Evolutionary conservation across 2,113 vertebrate genomes (phyloP), one percentile per base, ranked within the genome.

Genomic region (Phaethornis superciliosus): DNA sequence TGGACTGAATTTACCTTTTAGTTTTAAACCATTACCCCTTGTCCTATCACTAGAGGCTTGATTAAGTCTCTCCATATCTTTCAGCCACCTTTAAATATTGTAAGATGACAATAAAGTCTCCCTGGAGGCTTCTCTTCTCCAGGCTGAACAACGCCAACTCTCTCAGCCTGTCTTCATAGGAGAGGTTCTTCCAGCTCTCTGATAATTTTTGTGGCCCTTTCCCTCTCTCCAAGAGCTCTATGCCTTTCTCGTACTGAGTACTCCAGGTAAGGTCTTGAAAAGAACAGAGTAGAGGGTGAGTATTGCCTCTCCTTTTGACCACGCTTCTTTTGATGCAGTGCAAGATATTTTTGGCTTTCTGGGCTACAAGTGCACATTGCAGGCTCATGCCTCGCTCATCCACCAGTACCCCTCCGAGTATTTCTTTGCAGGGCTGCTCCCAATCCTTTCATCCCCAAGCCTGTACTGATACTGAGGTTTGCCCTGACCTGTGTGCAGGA

Each of bases 351-450:
- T 30, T 55, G 8, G 26, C 8, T 12, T 55, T 64, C 59, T 56
- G 27, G 27, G 19, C 40, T 74, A 26, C 1, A 0, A 64, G 17
- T 1, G 1, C 27, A 55, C 27, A 22, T 32, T 37, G 22, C 2
- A 0, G 0, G 10, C 17, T 64, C 10, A 22, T 56, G 32, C 28
- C 4, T 4, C 62, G 15, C 7, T 62, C 4, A 10, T 30, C 15
- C 35, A 44, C 9, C 20, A 44, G 10, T 15, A 33, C 4, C 14
- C 33, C 40, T 40, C 8, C 28, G 51, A 11, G 33, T 27, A 18
- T 44, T 51, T 69, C 22, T 58, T 15, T 0, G 3, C 8, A 15
- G n/a, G 11, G 23, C 30, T 51, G 28, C 13, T 69, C 22, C 42
- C 11, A n/a, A 33, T 28, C 35, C 10, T 6, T 42, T 59, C 10